phyloP scores from a whole-genome alignment of 2,797 vertebrate species.

The Thaleichthys pacificus region DNA sequence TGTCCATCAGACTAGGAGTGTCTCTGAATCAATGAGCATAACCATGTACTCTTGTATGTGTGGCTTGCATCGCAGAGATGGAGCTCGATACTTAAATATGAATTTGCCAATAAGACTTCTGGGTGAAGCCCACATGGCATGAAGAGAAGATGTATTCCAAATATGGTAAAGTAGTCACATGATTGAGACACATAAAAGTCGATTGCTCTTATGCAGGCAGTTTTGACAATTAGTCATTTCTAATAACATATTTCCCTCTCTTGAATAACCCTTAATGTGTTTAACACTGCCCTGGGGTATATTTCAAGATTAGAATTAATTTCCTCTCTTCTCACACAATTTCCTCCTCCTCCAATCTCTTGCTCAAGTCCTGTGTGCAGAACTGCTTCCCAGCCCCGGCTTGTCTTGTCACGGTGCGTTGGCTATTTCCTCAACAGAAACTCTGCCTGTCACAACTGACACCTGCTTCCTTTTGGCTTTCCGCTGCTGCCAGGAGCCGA shows the following conservation, averaged over 20 bases:
- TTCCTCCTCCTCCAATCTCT: constrained; percentile 13
- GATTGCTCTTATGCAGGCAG: constrained; percentile 28
- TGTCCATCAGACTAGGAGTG: background rate
- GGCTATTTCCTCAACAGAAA: constrained; percentile 19
- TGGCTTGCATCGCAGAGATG: background rate
- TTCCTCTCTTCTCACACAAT: constrained; percentile 36
- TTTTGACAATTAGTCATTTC: constrained; percentile 53
- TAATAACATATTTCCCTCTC: constrained; percentile 55
- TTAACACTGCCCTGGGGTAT: constrained; percentile 48
- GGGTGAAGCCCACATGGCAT: background rate
- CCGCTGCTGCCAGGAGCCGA: constrained; percentile 47
- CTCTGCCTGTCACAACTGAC: constrained; percentile 38
- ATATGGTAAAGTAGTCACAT: constrained; percentile 10
- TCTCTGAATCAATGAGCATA: constrained; percentile 13
- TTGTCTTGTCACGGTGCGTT: constrained; percentile 8
- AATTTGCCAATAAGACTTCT: background rate
- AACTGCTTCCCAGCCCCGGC: background rate
- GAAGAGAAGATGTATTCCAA: background rate
- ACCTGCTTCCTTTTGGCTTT: constrained; percentile 34
- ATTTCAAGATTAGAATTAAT: constrained; percentile 44
- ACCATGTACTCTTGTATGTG: background rate
- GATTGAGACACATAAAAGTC: constrained; percentile 15
- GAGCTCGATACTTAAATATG: background rate
- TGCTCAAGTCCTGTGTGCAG: background rate
- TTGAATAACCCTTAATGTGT: constrained; percentile 47